These are phyloP conservation scores for Lophura nycthemera DNA, from an alignment of 2,113 vertebrate genomes.

Conservation along the genomic window DNA sequence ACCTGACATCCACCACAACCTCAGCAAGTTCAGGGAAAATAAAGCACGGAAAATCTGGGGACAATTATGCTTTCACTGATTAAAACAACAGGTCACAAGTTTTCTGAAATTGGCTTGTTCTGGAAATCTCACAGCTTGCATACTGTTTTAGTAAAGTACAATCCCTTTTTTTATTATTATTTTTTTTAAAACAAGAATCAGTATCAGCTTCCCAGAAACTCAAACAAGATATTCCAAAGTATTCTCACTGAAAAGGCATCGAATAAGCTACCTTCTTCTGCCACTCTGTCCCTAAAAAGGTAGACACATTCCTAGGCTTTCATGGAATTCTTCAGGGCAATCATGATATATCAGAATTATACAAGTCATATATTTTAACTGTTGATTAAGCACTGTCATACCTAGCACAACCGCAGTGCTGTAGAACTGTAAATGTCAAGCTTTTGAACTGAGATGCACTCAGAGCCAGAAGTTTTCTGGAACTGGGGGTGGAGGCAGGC, in stretches of 20 bases:
- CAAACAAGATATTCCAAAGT: no score
- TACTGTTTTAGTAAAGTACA: not conserved
- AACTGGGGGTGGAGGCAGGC: not conserved
- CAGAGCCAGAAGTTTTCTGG: not conserved
- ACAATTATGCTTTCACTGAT: not conserved
- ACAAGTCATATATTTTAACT: not conserved
- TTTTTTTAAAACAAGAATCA: no score
- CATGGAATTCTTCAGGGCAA: not conserved
- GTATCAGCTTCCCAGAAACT: no score
- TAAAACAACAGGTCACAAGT: not conserved
- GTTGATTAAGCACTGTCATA: not conserved
- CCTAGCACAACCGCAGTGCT: not conserved
- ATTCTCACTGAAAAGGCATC: not conserved
- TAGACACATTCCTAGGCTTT: not conserved
- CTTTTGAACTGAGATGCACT: not conserved
- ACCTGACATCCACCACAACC: not conserved
- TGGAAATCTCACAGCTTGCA: not conserved
- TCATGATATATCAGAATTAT: not conserved
- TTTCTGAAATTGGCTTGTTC: not conserved
- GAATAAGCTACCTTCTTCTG: not conserved
- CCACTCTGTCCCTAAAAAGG: not conserved
- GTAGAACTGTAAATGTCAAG: not conserved
- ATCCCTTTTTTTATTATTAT: no score
- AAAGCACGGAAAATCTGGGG: not conserved
- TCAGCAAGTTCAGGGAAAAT: not conserved